Percentiles rank a stretch among this genome's conserved stretches.
Conservation (phyloP, 2,888 invertebrate genomes). For the Coelopa pilipes region DNA sequence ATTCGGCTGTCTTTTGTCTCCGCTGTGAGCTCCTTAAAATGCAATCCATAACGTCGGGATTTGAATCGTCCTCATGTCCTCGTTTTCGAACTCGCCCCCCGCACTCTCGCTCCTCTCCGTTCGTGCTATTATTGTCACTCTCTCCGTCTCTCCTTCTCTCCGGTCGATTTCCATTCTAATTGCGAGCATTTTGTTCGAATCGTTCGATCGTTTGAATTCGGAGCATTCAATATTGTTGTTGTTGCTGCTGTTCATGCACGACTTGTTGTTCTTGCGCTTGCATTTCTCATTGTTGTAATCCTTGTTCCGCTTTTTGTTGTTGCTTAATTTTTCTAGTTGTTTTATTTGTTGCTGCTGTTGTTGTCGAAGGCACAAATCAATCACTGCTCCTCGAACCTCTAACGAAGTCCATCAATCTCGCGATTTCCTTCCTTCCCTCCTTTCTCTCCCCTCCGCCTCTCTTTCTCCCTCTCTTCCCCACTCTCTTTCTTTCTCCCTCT, state of each 20-base stretch:
- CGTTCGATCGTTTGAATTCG: neutral
- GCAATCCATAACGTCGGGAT: conserved; percentile 28
- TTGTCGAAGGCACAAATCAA: conserved; percentile 16
- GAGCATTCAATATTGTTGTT: no score
- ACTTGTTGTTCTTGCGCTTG: conserved; percentile 2
- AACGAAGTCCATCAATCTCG: conserved; percentile 31
- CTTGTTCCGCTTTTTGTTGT: no score
- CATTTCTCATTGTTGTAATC: no score
- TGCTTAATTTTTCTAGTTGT: no score
- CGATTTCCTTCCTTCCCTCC: neutral
- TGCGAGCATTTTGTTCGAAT: conserved; percentile 27
- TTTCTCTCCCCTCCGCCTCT: no score
- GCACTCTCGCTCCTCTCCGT: no score
- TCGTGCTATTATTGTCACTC: no score
- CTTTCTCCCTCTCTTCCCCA: no score
- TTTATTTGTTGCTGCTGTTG: no score
- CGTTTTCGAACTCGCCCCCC: neutral
- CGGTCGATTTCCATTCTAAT: conserved; percentile 27
- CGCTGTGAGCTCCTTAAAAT: conserved; percentile 28
- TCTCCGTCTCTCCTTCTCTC: conserved; percentile 3
- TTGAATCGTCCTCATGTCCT: conserved; percentile 17
- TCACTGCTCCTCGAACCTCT: conserved; percentile 15
- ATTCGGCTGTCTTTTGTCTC: neutral
- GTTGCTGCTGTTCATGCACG: neutral
- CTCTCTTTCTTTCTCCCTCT: neutral